Conservation (phyloP, 2,888 invertebrate species). For the Sympetrum striolatum region DNA sequence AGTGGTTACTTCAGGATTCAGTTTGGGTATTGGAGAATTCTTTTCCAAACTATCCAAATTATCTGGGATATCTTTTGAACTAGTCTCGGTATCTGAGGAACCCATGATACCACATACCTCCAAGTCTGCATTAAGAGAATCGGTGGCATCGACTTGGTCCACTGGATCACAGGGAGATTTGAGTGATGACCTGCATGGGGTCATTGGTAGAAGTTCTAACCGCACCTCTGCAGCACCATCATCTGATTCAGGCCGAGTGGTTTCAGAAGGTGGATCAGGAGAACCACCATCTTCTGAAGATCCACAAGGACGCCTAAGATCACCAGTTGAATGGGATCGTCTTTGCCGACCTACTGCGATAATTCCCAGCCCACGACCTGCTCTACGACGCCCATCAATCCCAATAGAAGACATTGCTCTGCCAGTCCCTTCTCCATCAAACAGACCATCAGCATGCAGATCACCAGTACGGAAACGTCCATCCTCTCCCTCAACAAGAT, state of each 20-base stretch:
- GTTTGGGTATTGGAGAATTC: neutral
- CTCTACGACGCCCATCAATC: slow-evolving; percentile 56
- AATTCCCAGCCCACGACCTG: slow-evolving; percentile 49
- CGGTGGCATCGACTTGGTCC: slow-evolving; percentile 60
- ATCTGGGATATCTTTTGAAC: neutral
- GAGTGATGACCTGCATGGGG: slow-evolving; percentile 47
- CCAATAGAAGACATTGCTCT: slow-evolving; percentile 3
- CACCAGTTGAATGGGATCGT: slow-evolving; percentile 63
- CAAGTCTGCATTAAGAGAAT: slow-evolving; percentile 62
- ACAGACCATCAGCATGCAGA: slow-evolving; percentile 61
- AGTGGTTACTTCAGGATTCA: neutral
- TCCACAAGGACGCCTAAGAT: slow-evolving; percentile 55
- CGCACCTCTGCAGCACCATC: slow-evolving; percentile 46
- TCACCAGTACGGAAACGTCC: slow-evolving; percentile 64
- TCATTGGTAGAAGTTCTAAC: slow-evolving; percentile 5
- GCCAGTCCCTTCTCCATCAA: slow-evolving; percentile 46
- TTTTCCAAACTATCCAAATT: neutral
- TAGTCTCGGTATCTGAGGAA: slow-evolving; percentile 50
- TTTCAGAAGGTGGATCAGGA: slow-evolving; percentile 44
- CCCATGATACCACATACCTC: slow-evolving; percentile 62
- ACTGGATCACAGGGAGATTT: slow-evolving; percentile 57
- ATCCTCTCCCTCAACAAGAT: slow-evolving; percentile 55
- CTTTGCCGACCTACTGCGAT: slow-evolving; percentile 56
- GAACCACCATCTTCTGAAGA: slow-evolving; percentile 57
- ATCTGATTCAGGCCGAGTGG: slow-evolving; percentile 34